Evolutionary conservation across 1,140 invertebrate species (phyloP).

Genomic region (Lepidurus couesii): DNA sequence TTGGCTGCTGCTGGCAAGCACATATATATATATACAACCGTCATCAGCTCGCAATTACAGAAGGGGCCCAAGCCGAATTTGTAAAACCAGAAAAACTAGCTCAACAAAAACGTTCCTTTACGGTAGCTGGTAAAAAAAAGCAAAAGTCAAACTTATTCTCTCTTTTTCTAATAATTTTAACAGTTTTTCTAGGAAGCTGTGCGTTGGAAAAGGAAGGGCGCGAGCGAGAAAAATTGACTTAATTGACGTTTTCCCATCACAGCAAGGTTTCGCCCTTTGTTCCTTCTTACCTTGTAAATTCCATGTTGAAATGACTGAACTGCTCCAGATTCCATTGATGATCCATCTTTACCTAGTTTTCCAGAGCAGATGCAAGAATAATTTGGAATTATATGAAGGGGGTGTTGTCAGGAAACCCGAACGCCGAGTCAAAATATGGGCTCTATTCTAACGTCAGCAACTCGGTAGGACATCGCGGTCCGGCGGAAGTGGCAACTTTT

Average conservation of each 20-base stretch:
- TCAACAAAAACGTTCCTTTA: neutral
- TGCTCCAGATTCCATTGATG: neutral
- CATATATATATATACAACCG: constrained; percentile 1
- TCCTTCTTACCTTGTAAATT: neutral
- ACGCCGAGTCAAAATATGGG: constrained; percentile 5
- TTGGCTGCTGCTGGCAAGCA: neutral
- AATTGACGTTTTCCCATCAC: constrained; percentile 15
- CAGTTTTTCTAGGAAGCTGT: too few relatives aligned
- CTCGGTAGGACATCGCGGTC: neutral
- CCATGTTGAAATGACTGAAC: neutral
- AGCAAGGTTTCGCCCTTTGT: neutral
- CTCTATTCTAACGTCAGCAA: constrained; percentile 19
- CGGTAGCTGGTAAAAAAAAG: neutral
- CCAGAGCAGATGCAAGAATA: neutral
- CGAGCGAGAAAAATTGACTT: constrained; percentile 19
- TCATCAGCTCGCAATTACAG: constrained; percentile 14
- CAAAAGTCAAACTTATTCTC: too few relatives aligned
- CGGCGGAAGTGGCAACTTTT: constrained; percentile 20
- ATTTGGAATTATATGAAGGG: too few relatives aligned
- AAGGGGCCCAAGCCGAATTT: neutral
- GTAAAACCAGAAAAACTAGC: neutral
- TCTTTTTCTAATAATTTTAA: too few relatives aligned
- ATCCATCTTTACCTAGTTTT: neutral
- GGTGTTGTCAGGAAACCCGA: neutral
- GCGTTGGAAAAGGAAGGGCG: neutral